Evolutionary conservation across 2,888 invertebrate genomes (phyloP), one percentile per base, ranked within the genome.

Genomic region (Cenopis cana): DNA sequence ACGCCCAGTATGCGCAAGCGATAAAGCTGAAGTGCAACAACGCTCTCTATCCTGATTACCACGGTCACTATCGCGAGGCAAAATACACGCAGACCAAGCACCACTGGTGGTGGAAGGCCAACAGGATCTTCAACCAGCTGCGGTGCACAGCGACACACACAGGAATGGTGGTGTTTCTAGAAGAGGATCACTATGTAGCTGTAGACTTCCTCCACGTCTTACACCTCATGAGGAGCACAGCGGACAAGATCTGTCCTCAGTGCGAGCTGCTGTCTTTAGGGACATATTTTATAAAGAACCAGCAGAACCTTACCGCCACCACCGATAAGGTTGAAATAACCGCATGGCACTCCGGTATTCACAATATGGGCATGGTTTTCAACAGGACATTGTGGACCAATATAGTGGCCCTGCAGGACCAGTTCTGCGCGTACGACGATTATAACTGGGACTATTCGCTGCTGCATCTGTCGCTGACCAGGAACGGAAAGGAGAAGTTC

Each of bases 61-160:
- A 99, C 91, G 99, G 99, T 0, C 99, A 99, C 87, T 99, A 99
- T 88, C 94, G 99, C 62, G 98, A 99, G 85, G 98, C 99, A 0
- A 97, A 98, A 83, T 98, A 98, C 87, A 98, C 99, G 0, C 99
- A 99, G 89, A 99, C 99, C 0, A 99, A 99, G 85, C 99, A 99
- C 87, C 99, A 99, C 85, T 99, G 99, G 99, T 99, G 99, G 98
- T 99, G 99, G 99, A 99, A 99, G 88, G 98, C 99, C 3, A 97
- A 98, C 86, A 94, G 97, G 79, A 98, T 99, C 49, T 99, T 99
- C 92, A 98, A 98, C 85, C 97, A 97, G 79, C 93, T 99, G 52
- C 95, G 96, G 79, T 95, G 96, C n/a, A 97, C 98, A 12, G 94
- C 95, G 73, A 96, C 96, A 79, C 98, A 98, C 85, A 95, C 96